Evolutionary conservation across 2,113 vertebrate species (phyloP).

Genomic region (Tringa solitaria): DNA sequence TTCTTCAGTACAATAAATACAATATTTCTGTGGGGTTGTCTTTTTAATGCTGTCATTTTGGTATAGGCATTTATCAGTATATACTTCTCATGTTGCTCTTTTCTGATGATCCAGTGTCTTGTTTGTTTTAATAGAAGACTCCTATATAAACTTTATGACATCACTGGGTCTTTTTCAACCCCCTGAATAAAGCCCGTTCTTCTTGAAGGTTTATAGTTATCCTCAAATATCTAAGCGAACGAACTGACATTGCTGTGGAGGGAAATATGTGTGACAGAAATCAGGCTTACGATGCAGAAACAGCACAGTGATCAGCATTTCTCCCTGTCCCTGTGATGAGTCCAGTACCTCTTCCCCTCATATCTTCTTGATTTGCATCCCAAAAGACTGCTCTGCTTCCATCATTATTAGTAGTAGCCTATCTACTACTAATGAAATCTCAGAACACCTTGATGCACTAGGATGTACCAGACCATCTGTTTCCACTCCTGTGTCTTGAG

Average conservation of each 20-base stretch:
- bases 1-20: neutral
- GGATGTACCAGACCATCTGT: neutral
- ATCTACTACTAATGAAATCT: neutral
- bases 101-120: neutral
- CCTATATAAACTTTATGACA: neutral
- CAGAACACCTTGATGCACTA: neutral
- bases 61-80: neutral
- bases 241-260: neutral
- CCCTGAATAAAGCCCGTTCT: neutral
- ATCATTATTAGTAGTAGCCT: neutral
- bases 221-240: neutral
- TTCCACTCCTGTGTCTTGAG: neutral
- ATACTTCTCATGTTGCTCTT: neutral
- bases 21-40: neutral
- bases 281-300: neutral
- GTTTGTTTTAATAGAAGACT: neutral
- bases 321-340: fast-evolving
- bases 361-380: neutral
- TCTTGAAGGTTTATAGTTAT: neutral
- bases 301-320: neutral
- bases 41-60: neutral
- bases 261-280: neutral
- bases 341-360: neutral
- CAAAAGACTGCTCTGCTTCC: neutral
- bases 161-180: neutral